Percentiles rank a stretch among this genome's conserved stretches.
These are phyloP conservation scores for Calliopsis andreniformis DNA, from an alignment of 1,140 invertebrate species.

Conservation along the genomic window DNA sequence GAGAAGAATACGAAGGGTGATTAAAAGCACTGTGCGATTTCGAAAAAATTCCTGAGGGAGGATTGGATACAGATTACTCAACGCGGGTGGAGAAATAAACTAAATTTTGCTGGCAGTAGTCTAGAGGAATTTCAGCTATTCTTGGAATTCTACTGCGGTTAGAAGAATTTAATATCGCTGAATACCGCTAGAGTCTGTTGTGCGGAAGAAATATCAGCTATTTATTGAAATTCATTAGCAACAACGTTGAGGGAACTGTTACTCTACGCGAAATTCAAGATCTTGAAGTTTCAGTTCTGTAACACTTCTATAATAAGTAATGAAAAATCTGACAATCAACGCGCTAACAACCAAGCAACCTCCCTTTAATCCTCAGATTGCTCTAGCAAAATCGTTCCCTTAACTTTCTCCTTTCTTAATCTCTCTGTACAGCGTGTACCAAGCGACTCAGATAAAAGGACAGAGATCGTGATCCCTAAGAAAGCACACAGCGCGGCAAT, in stretches of 20 bases:
- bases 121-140: conserved; percentile 36
- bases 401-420: no score
- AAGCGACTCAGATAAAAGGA: not conserved
- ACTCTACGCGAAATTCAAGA: not conserved
- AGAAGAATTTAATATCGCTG: conserved; percentile 64
- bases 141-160: conserved; percentile 36
- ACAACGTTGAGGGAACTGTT: not conserved
- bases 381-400: no score
- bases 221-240: not conserved
- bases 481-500: not conserved
- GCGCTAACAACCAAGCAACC: no score
- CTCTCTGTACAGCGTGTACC: not conserved
- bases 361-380: no score
- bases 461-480: not conserved
- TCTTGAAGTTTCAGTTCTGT: no score
- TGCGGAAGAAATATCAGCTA: conserved; percentile 31
- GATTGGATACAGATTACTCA: not conserved
- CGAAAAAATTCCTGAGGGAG: not conserved
- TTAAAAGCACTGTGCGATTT: not conserved
- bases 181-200: conserved; percentile 34
- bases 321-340: no score
- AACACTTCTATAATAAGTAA: no score
- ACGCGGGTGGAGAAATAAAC: conserved; percentile 33
- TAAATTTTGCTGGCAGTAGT: conserved; percentile 25
- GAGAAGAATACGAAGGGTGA: no score